Conservation (phyloP, 2,113 vertebrate species). For the Mohoua ochrocephala region DNA sequence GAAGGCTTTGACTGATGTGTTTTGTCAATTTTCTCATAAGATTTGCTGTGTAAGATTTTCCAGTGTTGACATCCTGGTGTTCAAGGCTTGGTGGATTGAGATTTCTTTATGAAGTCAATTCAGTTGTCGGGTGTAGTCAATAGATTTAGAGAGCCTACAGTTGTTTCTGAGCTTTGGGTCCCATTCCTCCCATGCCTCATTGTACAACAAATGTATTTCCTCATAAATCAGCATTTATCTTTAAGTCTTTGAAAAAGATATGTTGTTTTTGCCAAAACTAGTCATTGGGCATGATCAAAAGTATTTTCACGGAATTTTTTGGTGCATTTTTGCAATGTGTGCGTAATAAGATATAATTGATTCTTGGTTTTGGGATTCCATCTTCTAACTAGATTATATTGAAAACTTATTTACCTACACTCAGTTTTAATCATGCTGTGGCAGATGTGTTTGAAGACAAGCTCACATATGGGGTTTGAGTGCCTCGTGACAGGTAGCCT, state of each 20-base stretch:
- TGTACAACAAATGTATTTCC: neutral
- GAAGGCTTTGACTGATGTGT: neutral
- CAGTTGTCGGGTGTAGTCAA: neutral
- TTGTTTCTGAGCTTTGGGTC: neutral
- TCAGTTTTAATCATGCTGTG: neutral
- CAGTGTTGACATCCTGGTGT: neutral
- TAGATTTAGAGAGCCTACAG: neutral
- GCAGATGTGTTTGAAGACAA: neutral
- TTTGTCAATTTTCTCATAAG: neutral
- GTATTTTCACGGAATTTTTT: neutral
- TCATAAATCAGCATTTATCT: neutral
- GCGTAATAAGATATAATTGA: neutral
- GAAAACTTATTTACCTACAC: neutral
- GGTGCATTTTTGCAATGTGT: neutral
- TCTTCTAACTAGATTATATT: neutral
- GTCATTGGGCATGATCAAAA: neutral
- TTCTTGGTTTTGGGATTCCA: neutral
- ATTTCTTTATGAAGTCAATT: neutral
- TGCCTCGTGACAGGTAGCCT: neutral
- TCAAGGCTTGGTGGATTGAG: accelerated
- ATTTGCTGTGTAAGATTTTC: neutral
- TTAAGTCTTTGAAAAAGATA: neutral
- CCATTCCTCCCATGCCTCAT: neutral
- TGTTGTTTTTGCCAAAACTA: neutral
- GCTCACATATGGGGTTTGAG: neutral